These are phyloP conservation scores for Lissonota sp. DNA, from an alignment of 2,888 invertebrate genomes.

Conservation along the genomic window DNA sequence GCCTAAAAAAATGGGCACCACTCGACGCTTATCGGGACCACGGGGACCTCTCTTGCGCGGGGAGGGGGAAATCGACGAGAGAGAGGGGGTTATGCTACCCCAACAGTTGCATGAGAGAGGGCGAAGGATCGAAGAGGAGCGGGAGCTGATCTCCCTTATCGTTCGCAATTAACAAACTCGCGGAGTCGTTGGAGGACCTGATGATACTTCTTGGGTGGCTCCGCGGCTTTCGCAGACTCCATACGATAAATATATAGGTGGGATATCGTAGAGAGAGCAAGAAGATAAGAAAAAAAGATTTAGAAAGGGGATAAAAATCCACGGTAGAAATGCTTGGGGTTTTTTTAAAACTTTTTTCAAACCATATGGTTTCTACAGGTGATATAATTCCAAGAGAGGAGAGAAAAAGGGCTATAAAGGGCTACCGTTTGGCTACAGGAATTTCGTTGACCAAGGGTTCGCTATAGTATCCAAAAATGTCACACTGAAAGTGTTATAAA, in stretches of 20 bases:
- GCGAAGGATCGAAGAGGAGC: constrained; percentile 49
- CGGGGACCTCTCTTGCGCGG: constrained; percentile 48
- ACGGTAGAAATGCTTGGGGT: constrained; percentile 58
- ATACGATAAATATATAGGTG: constrained; percentile 21
- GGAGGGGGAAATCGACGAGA: constrained; percentile 3
- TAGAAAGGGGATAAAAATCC: constrained; percentile 5
- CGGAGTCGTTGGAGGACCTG: constrained; percentile 62
- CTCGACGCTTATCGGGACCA: constrained; percentile 57
- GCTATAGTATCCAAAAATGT: constrained; percentile 43
- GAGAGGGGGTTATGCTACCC: constrained; percentile 31
- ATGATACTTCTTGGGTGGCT: constrained; percentile 78
- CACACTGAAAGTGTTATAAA: constrained; percentile 55
- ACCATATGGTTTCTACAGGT: constrained; percentile 47
- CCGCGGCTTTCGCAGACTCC: constrained; percentile 56
- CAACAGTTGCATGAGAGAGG: constrained; percentile 31
- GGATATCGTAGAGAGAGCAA: neutral
- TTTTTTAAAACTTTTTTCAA: constrained; percentile 46
- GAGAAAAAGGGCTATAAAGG: constrained; percentile 42
- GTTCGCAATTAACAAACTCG: constrained; percentile 80
- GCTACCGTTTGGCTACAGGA: constrained; percentile 63
- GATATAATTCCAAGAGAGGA: constrained; percentile 26
- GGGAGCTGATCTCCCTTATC: constrained; percentile 70
- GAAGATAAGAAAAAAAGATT: neutral
- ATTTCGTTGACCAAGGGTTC: constrained; percentile 51
- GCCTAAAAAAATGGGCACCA: constrained; percentile 36